phyloP scores from a whole-genome alignment of 2,888 invertebrate species.

The Halictus ligatus region DNA sequence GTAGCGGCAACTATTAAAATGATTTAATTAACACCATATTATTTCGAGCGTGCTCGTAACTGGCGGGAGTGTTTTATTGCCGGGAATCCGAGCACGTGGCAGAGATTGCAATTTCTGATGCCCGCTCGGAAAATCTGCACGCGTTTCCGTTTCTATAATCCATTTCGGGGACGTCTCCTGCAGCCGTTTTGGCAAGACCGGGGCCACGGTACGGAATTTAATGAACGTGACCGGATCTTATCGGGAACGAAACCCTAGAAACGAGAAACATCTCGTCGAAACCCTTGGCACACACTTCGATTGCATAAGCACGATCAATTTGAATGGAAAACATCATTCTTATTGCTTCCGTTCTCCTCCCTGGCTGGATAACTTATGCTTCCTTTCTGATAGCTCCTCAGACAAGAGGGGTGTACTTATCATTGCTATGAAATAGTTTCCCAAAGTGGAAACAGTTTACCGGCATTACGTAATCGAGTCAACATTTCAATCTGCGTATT shows the following conservation, averaged over 20 bases:
- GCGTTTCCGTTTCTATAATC: constrained; percentile 64
- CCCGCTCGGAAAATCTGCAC: constrained; percentile 58
- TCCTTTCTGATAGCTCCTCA: constrained; percentile 7
- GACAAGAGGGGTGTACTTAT: not conserved
- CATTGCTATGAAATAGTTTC: not conserved
- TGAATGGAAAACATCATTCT: constrained; percentile 60
- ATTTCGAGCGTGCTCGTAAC: not conserved
- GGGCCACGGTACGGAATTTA: constrained; percentile 65
- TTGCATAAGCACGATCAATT: constrained; percentile 63
- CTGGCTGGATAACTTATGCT: constrained; percentile 25
- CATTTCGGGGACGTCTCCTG: constrained; percentile 59
- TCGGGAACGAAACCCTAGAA: constrained; percentile 55
- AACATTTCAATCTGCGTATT: not conserved
- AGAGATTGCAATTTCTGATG: constrained; percentile 57
- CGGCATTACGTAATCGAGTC: not conserved
- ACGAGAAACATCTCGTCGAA: constrained; percentile 44
- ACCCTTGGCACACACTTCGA: constrained; percentile 54
- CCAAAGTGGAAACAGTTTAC: not conserved
- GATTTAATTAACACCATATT: not conserved
- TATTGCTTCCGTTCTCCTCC: constrained; percentile 43
- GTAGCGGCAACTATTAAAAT: not conserved
- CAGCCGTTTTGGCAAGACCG: constrained; percentile 66
- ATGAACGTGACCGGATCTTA: constrained; percentile 72
- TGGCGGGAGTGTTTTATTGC: constrained; percentile 35
- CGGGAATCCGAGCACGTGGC: constrained; percentile 56